Conservation (phyloP, 2,797 vertebrate genomes). For the Sebastes itinus region DNA sequence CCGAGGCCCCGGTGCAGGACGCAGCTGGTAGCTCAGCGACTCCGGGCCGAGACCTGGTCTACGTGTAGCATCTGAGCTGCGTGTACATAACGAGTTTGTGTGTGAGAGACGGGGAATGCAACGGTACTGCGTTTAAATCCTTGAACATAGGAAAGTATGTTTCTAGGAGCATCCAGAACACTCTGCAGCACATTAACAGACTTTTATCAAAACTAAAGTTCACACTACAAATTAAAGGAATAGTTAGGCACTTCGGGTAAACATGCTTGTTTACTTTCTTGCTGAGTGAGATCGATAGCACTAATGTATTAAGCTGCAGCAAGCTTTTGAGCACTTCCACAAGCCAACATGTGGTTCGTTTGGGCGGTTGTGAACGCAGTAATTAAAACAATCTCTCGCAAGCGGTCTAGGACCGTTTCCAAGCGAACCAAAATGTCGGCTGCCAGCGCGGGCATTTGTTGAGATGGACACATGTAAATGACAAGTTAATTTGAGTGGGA, state of each 20-base stretch:
- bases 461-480: no score
- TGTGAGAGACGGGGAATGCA: slow-evolving; percentile 9
- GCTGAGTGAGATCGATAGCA: rapidly evolving
- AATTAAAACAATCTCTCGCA: no score
- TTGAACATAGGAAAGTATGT: slow-evolving; percentile 31
- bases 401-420: no score
- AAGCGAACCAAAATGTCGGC: no score
- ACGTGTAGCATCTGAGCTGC: slow-evolving; percentile 82
- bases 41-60: slow-evolving; percentile 89
- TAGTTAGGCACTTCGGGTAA: background rate
- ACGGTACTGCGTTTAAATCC: slow-evolving; percentile 19
- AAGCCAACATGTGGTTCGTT: no score
- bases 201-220: background rate
- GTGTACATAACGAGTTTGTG: slow-evolving; percentile 17
- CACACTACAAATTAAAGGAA: slow-evolving; percentile 1
- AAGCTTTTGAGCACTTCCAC: background rate
- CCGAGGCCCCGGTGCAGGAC: slow-evolving; percentile 50
- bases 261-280: background rate
- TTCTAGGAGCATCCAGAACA: slow-evolving; percentile 15
- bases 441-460: no score
- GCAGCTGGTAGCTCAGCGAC: slow-evolving; percentile 28
- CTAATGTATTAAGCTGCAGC: background rate
- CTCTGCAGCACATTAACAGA: slow-evolving; percentile 8
- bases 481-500: no score
- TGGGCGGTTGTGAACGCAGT: no score